These are phyloP conservation scores for Microcaecilia unicolor DNA, from an alignment of 2,797 vertebrate species.

Conservation along the genomic window DNA sequence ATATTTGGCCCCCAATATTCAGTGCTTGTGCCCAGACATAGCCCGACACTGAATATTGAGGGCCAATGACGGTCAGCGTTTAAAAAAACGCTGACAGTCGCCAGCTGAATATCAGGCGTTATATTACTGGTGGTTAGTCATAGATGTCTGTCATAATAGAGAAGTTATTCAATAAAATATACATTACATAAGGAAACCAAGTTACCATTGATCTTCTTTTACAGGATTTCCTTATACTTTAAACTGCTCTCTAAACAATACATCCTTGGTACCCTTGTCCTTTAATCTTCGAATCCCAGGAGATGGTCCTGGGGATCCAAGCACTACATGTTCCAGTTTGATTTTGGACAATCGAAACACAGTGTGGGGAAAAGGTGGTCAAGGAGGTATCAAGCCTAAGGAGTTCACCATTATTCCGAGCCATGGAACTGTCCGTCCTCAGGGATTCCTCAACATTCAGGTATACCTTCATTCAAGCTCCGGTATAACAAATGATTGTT, in stretches of 20 bases:
- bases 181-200: too few species aligned
- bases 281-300: constrained; percentile 67
- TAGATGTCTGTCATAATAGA: too few species aligned
- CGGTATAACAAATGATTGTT: too few species aligned
- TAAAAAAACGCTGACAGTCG: too few species aligned
- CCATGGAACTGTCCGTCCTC: constrained; percentile 47
- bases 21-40: too few species aligned
- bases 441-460: constrained; percentile 53
- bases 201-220: neutral
- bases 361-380: constrained; percentile 30
- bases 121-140: too few species aligned
- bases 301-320: constrained; percentile 57
- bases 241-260: constrained; percentile 64
- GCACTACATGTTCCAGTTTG: constrained; percentile 35
- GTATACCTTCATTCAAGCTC: constrained; percentile 40
- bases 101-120: too few species aligned
- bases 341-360: constrained; percentile 10
- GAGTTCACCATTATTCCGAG: constrained; percentile 68
- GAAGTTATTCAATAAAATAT: too few species aligned
- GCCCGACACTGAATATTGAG: too few species aligned
- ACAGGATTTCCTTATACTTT: constrained; percentile 69
- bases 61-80: too few species aligned
- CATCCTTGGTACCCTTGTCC: constrained; percentile 63
- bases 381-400: constrained; percentile 18
- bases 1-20: too few species aligned